phyloP scores from a whole-genome alignment of 2,797 vertebrate genomes.

The Smutsia gigantea region DNA sequence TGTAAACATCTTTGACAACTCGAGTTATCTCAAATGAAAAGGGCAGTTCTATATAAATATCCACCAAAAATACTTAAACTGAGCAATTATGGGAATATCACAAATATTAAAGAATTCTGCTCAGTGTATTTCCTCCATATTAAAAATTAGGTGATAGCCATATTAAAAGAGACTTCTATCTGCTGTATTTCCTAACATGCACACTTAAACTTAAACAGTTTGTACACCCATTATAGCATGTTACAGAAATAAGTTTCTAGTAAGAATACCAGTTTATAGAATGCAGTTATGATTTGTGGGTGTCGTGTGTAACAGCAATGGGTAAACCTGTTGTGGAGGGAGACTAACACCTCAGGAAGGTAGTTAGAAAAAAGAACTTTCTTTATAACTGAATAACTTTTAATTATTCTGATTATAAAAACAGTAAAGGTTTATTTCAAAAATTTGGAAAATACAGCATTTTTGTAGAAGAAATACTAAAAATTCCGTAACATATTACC shows the following conservation, averaged over 20 bases:
- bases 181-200: not conserved
- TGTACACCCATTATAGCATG: not conserved
- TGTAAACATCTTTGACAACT: not conserved
- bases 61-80: not conserved
- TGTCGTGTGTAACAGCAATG: not conserved
- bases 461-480: not conserved
- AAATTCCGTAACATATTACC: not conserved
- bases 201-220: not conserved
- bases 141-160: not conserved
- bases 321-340: not conserved
- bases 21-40: conserved; percentile 55
- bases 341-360: not conserved
- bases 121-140: not conserved
- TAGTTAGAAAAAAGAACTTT: not conserved
- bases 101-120: conserved; percentile 8
- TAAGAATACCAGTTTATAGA: not conserved
- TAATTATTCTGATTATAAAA: not conserved
- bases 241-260: not conserved
- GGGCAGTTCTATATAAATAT: not conserved
- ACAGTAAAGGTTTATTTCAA: not conserved
- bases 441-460: not conserved
- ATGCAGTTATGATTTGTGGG: not conserved
- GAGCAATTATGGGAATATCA: not conserved
- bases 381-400: not conserved
- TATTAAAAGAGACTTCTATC: not conserved